A percentile compares a stretch with the other conserved stretches of the same genome.
Evolutionary conservation across 1,140 invertebrate species (phyloP).

Genomic region (Drosophila bipectinata): DNA sequence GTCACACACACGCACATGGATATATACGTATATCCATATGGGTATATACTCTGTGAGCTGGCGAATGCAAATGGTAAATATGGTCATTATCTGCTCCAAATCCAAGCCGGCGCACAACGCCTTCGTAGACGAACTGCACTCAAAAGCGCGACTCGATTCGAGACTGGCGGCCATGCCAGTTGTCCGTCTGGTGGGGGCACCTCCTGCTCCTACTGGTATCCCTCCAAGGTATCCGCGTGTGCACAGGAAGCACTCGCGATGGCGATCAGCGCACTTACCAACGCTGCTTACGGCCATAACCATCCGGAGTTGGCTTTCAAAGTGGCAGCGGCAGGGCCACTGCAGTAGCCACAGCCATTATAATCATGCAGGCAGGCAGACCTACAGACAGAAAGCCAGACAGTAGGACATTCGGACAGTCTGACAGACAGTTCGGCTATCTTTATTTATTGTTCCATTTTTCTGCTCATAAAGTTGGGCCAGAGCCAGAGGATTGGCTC

Average conservation of each 20-base stretch:
- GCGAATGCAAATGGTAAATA: slow-evolving; percentile 71
- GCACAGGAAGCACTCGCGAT: slow-evolving; percentile 77
- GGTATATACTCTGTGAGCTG: not conserved
- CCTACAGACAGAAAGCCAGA: slow-evolving; percentile 42
- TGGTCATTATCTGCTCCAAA: slow-evolving; percentile 74
- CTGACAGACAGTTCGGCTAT: slow-evolving; percentile 34
- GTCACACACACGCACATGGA: slow-evolving; percentile 41
- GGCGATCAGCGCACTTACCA: slow-evolving; percentile 76
- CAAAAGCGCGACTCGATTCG: slow-evolving; percentile 43
- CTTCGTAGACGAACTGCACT: slow-evolving; percentile 58
- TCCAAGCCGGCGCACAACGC: slow-evolving; percentile 56
- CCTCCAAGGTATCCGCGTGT: slow-evolving; percentile 12
- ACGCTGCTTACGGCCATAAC: slow-evolving; percentile 67
- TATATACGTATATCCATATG: not conserved
- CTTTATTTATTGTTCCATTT: slow-evolving; percentile 66
- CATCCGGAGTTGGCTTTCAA: slow-evolving; percentile 45
- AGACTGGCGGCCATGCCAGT: slow-evolving; percentile 9
- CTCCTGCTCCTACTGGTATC: not conserved
- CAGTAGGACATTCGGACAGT: slow-evolving; percentile 8
- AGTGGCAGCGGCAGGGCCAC: slow-evolving; percentile 35
- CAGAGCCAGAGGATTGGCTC: slow-evolving; percentile 19
- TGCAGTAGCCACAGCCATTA: slow-evolving; percentile 53
- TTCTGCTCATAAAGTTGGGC: slow-evolving; percentile 30
- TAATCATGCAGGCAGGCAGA: slow-evolving; percentile 56
- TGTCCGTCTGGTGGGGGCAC: slow-evolving; percentile 1